Evolutionary conservation across 2,888 invertebrate species (phyloP).

Genomic region (Helleia helle): DNA sequence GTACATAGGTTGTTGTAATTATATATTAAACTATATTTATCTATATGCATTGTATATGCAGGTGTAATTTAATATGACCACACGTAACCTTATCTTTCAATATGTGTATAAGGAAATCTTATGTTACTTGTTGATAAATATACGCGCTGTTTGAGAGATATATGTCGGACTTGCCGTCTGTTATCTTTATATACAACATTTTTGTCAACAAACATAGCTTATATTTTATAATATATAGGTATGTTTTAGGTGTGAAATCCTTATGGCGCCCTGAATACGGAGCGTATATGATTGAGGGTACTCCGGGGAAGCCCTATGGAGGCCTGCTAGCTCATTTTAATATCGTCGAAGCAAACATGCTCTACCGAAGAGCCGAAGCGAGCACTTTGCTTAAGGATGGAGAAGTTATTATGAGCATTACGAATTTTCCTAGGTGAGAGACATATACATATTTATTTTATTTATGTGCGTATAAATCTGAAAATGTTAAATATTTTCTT

Average conservation of each 20-base stretch:
- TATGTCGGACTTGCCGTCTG: no score
- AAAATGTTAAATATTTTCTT: not conserved
- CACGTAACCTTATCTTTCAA: not conserved
- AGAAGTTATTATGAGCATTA: conserved; percentile 91
- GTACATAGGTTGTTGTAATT: no score
- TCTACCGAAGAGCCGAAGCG: conserved; percentile 88
- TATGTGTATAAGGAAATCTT: conserved; percentile 31
- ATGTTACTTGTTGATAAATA: conserved; percentile 33
- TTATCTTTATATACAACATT: no score
- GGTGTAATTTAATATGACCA: no score
- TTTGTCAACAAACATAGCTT: conserved; percentile 10
- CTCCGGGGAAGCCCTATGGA: conserved; percentile 96
- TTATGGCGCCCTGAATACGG: conserved; percentile 99
- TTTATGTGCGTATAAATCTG: not conserved
- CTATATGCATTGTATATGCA: no score
- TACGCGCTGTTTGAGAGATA: conserved; percentile 7
- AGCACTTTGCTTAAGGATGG: conserved; percentile 82
- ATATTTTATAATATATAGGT: not conserved
- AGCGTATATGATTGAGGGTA: conserved; percentile 99
- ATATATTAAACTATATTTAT: no score
- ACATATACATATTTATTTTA: no score
- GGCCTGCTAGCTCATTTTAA: conserved; percentile 97
- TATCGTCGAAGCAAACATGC: conserved; percentile 98
- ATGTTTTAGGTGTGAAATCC: conserved; percentile 81
- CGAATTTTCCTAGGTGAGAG: conserved; percentile 90